Evolutionary conservation across 2,888 invertebrate genomes (phyloP).

Genomic region (Patella depressa): DNA sequence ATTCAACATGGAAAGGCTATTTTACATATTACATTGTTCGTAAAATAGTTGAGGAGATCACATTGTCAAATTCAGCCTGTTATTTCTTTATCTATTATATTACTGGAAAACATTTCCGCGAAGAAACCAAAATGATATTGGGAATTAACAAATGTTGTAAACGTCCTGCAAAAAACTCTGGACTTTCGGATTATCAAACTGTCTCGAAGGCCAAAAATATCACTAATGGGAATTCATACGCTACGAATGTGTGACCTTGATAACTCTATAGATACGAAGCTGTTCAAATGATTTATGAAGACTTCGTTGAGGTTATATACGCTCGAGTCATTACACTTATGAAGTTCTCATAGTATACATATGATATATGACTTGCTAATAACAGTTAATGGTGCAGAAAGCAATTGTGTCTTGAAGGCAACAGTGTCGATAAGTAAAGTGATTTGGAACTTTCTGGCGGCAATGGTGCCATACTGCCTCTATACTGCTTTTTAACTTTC

Average conservation of each 20-base stretch:
- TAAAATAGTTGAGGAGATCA: conserved; percentile 62
- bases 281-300: too few relatives aligned
- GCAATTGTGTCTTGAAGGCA: too few relatives aligned
- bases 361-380: too few relatives aligned
- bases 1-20: conserved; percentile 63
- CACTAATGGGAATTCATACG: not conserved
- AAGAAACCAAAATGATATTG: conserved; percentile 51
- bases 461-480: too few relatives aligned
- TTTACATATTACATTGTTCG: conserved; percentile 60
- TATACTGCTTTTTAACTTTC: too few relatives aligned
- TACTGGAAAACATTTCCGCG: conserved; percentile 68
- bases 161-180: not conserved
- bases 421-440: too few relatives aligned
- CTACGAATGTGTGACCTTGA: not conserved
- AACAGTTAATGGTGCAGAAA: too few relatives aligned
- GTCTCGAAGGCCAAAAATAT: not conserved
- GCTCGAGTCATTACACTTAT: too few relatives aligned
- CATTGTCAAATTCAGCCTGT: conserved; percentile 68
- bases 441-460: too few relatives aligned
- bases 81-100: conserved; percentile 70
- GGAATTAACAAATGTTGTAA: conserved; percentile 34
- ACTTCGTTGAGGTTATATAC: too few relatives aligned
- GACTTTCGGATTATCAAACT: not conserved
- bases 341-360: too few relatives aligned
- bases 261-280: too few relatives aligned